phyloP scores from a whole-genome alignment of 2,797 vertebrate species.

The Danio aesculapii region DNA sequence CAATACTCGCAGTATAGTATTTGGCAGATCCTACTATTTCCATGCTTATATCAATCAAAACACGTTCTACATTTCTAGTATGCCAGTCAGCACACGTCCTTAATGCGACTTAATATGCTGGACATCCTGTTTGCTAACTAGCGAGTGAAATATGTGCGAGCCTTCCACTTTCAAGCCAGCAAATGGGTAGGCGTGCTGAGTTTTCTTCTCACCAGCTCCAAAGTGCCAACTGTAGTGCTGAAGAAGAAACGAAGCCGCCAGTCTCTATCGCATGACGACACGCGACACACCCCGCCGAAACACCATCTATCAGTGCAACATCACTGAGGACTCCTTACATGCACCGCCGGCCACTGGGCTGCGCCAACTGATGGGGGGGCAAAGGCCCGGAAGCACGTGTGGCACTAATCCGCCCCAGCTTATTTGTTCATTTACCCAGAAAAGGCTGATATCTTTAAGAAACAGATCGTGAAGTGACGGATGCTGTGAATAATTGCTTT shows the following conservation, averaged over 20 bases:
- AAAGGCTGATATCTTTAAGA: conserved; percentile 78
- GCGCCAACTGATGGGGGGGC: conserved; percentile 15
- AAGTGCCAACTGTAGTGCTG: conserved; percentile 48
- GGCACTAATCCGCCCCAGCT: conserved; percentile 71
- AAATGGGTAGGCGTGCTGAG: conserved; percentile 32
- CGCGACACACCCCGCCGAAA: conserved; percentile 61
- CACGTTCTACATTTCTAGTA: not conserved
- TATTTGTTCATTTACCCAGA: conserved; percentile 69
- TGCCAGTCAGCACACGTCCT: not conserved
- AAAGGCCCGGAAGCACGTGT: conserved; percentile 54
- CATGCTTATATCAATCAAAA: not conserved
- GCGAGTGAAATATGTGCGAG: conserved; percentile 20
- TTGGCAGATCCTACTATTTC: not conserved
- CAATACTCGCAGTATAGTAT: too few relatives aligned
- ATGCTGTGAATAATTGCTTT: conserved; percentile 83
- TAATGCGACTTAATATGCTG: conserved; percentile 14
- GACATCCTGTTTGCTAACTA: conserved; percentile 14
- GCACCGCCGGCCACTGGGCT: conserved; percentile 32
- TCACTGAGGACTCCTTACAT: conserved; percentile 58
- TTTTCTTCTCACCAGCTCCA: conserved; percentile 42
- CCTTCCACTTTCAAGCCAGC: conserved; percentile 36
- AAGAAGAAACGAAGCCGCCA: conserved; percentile 46
- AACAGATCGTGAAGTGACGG: conserved; percentile 79
- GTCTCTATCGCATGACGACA: conserved; percentile 58
- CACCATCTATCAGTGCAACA: conserved; percentile 72